Evolutionary conservation across 2,797 vertebrate genomes (phyloP), one percentile per base, ranked within the genome.

Genomic region (Crax fasciolata): DNA sequence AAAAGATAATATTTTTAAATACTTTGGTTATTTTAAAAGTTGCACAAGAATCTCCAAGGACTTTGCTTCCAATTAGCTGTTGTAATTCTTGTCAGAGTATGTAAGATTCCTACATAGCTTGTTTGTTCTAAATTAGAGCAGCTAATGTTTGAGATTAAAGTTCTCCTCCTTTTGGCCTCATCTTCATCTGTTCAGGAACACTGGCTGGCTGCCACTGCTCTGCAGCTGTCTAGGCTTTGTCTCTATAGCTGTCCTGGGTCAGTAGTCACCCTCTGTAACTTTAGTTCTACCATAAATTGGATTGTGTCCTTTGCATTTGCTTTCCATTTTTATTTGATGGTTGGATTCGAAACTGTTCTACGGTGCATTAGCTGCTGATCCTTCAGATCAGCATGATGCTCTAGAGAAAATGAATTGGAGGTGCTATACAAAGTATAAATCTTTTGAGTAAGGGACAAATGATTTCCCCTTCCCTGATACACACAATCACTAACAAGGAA

Each of bases 181-280:
- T 54, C 81, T 84, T 70, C 86, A 76, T 74, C 68, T 93, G 41
- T 80, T 90, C 71, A 82, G 80, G 55, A 84, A 38, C 18, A 7
- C 71, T 92, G 92, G 65, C 81, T 89, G 65, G 7, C 52, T 92
- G 92, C 84, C 84, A 75, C 58, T n/a, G 24, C 51, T 70, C 46
- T 89, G 79, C 89, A 92, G 82, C 89, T 90, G 63, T 74, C 74
- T 54, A 16, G 41, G 52, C 49, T 79, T 39, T 65, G 59, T 52
- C 54, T 83, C 39, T 66, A 12, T 48, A 70, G 51, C 43, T 87
- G 55, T 48, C 52, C 57, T 74, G 48, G 17, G 78, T 86, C 78
- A 77, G 65, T 32, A 85, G 52, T 28, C 17, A 77, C 41, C 14
- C 13, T 54, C 1, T 28, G 75, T 66, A 85, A 92, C 54, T 32